Base-by-base conservation (phyloP, 2,888 invertebrate species). In the Drosophila pullipes region DNA sequence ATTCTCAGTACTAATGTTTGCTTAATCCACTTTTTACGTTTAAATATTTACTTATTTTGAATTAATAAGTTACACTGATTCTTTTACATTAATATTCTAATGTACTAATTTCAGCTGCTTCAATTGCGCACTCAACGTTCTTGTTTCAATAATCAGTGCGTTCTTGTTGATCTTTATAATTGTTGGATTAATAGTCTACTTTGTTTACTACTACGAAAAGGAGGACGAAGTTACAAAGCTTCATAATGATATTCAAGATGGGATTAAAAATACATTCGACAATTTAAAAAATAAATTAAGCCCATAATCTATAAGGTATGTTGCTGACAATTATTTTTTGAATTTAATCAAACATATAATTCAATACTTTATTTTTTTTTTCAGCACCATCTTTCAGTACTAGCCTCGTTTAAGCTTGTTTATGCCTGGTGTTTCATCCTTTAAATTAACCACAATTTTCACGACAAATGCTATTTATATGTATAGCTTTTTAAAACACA, bases 81-180 rank as follows among this genome's bases (percentile, higher is more conserved):
- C n/a, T 10, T 13, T 54, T 5, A 52, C 9, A 31, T 5, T 18
- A 31, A 16, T 10, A 13, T 31, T 58, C 0, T 10, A 11, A n/a
- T 52, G 30, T 28, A 4, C 16, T 62, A 6, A 55, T 85, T 83
- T 49, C 74, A 92, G 92, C 77, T 92, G 92, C 81, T 89, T 89
- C 63, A 91, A 72, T 63, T 92, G 92, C 64, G 92, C 92, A 30
- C 80, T 92, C 9, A 92, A 83, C 76, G 78, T 92, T 62, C 82
- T 92, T 0, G 50, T 92, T 28, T 92, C 92, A 7, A 80, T 92
- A n/a, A 87, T 92, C 54, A 91, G 91, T 58, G 83, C 91, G 28
- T 87, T 91, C 53, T 59, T 92, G 41, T 87, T 91, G 31, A 62
- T 92, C 22, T 70, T 91, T n/a, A 76, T 92, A 28, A 87, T 92